Evolutionary conservation across 2,113 vertebrate genomes (phyloP), one percentile per base, ranked within the genome.

Genomic region (Gobiocypris rarus): DNA sequence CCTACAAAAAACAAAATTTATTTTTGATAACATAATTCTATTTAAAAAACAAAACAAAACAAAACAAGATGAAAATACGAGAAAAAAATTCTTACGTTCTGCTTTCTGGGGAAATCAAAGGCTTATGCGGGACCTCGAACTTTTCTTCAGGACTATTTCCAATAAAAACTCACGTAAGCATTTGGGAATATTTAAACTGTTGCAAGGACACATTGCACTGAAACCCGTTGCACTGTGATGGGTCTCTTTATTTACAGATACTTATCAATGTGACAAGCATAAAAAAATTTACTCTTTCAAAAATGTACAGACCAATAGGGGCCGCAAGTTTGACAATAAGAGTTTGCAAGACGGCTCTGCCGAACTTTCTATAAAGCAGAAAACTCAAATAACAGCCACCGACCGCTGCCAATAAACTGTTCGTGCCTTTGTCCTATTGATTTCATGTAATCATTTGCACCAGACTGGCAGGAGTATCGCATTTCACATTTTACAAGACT

Each of bases 71-170:
- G 17, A 54, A 19, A 65, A 31, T 65, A 54, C 6, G 17, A n/a
- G n/a, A 52, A 10, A 52, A 52, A 52, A 15, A 52, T 52, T 54
- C 17, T 54, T 54, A 54, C 17, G 52, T 54, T 54, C 17, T 54
- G 52, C 52, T 54, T 19, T 54, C 52, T 54, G 52, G n/a, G 52
- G 7, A 54, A 54, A 54, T 38, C 2, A 4, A 19, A 54, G 17
- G 7, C 52, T 54, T 54, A 54, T 54, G 52, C 17, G 88, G n/a
- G 59, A 61, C 48, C 38, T 45, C 67, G 61, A 67, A 70, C 83
- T 75, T 85, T 90, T 88, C 85, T 89, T 82, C 71, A 74, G 71
- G 88, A 85, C 84, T 81, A 86, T 58, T 56, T 90, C 83, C 89
- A 91, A 86, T 48, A 88, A 92, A 83, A 88, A 65, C 11, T 50